Percentiles rank a stretch among this genome's conserved stretches.
These are phyloP conservation scores for Saiga tatarica DNA, from an alignment of 2,113 vertebrate species.

Conservation along the genomic window DNA sequence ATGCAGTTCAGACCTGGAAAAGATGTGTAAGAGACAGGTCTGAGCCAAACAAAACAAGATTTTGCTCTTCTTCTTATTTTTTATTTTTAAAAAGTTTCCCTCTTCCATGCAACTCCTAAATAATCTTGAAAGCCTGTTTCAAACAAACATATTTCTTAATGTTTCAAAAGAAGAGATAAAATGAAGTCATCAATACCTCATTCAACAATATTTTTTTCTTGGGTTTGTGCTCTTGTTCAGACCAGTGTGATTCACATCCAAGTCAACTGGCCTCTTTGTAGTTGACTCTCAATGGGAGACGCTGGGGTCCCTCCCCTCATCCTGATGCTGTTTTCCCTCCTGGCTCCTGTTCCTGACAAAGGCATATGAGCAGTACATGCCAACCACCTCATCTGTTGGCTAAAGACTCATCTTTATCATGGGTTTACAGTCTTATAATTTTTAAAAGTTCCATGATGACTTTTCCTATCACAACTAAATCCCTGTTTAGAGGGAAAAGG, in stretches of 20 bases:
- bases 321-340: not conserved
- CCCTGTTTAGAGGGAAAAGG: not conserved
- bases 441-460: not conserved
- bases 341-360: not conserved
- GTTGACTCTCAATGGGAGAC: not conserved
- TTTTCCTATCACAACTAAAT: not conserved
- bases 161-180: conserved; percentile 9
- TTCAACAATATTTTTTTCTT: not conserved
- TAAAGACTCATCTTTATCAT: not conserved
- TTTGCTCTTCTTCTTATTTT: not conserved
- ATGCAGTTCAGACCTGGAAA: not conserved
- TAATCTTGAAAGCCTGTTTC: not conserved
- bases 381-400: not conserved
- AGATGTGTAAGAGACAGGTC: not conserved
- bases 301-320: not conserved
- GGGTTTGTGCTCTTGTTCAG: not conserved
- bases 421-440: not conserved
- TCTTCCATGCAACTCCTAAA: not conserved
- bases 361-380: not conserved
- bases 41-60: not conserved
- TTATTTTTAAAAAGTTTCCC: not conserved
- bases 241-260: not conserved
- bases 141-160: not conserved
- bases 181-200: not conserved
- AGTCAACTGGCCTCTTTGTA: not conserved